Evolutionary conservation across 2,113 vertebrate genomes (phyloP), one percentile per base, ranked within the genome.

Genomic region (Tachycineta bicolor): DNA sequence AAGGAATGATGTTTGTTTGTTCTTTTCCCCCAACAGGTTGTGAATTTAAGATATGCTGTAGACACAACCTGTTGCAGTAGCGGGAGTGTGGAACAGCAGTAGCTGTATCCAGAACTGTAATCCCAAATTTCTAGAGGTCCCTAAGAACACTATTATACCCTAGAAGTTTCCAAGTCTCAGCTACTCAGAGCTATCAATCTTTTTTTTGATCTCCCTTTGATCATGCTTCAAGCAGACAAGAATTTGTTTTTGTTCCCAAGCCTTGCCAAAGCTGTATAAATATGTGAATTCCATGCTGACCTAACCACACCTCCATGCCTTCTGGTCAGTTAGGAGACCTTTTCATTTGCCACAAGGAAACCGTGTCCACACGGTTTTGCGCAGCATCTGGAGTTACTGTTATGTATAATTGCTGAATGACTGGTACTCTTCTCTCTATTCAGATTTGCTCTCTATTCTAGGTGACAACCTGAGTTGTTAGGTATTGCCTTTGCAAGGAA

Each of bases 141-240:
- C 28, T 64, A 74, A 82, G 59, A 93, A 80, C 22, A 44, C 79
- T 89, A 34, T 31, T 56, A 83, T 77, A 67, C 43, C 25, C 67
- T 55, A 60, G 33, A 91, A 67, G 9, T 77, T 96, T 74, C 71
- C 73, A 83, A 55, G 29, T 67, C 39, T 88, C 59, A 70, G 52
- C 55, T 80, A 83, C 63, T 77, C 50, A 47, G 49, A 80, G 75
- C 20, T 92, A 83, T 88, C 79, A 87, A 39, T 90, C 79, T 83
- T 83, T 92, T 92, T 74, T 86, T 49, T 69, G n/a, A 69, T 43
- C 46, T 88, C 50, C 11, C 29, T 82, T 39, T 85, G 70, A 74
- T 83, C 55, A n/a, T 24, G 37, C 28, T 88, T 33, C 37, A 87
- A 88, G 62, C 19, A 85, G 87, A 70, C 0, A 0, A 83, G 62